Conservation (phyloP, 2,113 vertebrate genomes). For the Daubentonia madagascariensis region DNA sequence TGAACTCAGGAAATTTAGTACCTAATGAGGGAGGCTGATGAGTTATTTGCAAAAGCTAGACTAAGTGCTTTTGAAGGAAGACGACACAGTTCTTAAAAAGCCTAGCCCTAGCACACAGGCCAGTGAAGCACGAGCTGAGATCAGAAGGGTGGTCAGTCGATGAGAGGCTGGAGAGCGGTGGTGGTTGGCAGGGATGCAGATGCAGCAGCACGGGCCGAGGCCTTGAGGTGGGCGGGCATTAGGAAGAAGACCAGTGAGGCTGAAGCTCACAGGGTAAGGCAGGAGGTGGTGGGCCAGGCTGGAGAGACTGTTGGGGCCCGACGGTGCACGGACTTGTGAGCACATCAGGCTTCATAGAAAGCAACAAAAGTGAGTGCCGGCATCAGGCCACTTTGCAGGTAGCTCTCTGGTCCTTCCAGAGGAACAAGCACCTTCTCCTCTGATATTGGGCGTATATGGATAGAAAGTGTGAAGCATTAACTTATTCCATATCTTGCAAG, state of each 20-base stretch:
- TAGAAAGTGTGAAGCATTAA: neutral
- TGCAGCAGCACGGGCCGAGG: neutral
- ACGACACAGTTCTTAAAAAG: neutral
- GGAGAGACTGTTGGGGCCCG: neutral
- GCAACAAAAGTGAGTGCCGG: neutral
- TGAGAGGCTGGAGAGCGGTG: neutral
- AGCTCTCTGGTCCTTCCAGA: neutral
- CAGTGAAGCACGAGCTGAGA: neutral
- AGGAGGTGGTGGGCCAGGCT: neutral
- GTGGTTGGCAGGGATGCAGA: neutral
- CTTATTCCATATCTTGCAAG: neutral
- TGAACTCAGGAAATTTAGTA: neutral
- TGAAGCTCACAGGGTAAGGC: neutral
- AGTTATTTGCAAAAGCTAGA: neutral
- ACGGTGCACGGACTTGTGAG: neutral
- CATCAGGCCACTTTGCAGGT: neutral
- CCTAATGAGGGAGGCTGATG: neutral
- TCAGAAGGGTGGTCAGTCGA: neutral
- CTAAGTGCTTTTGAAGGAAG: neutral
- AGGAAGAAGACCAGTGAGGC: neutral
- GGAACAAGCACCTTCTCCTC: neutral
- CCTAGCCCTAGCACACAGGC: neutral
- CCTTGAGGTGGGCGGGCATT: neutral
- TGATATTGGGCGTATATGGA: neutral
- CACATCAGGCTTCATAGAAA: neutral